Base-by-base conservation (phyloP, 2,113 vertebrate genomes). In the Sinosuthora webbiana region DNA sequence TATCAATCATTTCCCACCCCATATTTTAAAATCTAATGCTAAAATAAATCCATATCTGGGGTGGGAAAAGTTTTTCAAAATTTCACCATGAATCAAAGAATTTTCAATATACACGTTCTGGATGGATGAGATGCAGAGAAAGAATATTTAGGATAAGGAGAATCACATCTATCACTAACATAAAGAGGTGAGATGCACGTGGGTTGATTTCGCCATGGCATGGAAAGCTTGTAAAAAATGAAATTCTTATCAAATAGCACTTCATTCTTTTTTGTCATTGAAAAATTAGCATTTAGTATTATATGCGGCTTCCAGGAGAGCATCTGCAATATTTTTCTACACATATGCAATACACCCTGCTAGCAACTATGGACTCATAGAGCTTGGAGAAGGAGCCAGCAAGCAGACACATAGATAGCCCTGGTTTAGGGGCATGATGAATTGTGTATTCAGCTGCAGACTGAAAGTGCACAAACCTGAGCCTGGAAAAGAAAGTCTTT, bases 311-410 rank as follows among this genome's bases (percentile, higher is more conserved):
- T 71, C 60, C 0, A 3, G 35, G n/a, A 83, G 11, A 70, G 30
- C 17, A 52, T 27, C 47, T 27, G 47, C 47, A 74, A 5, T 41
- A 57, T 31, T 44, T 39, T 70, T 76, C 79, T 74, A 41, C 33
- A 49, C 0, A 0, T n/a, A 41, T 71, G 31, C 22, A 11, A 35
- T 18, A 49, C 14, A 49, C 12, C 11, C 17, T 44, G 39, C 41
- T 47, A 67, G 59, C 2, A 2, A 65, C 28, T 18, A 15, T 1
- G 27, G 37, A 35, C 42, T 65, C 49, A 15, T 1, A 0, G 2
- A 49, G 65, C 53, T 56, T n/a, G 62, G n/a, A 53, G 53, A 89
- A 82, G 33, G 14, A 7, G 22, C 41, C 45, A 80, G 27, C 24
- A 47, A 39, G 23, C n/a, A 68, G 25, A 44, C 35, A 39, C 20